Conservation (phyloP, 2,113 vertebrate genomes). For the Paratilapia polleni region DNA sequence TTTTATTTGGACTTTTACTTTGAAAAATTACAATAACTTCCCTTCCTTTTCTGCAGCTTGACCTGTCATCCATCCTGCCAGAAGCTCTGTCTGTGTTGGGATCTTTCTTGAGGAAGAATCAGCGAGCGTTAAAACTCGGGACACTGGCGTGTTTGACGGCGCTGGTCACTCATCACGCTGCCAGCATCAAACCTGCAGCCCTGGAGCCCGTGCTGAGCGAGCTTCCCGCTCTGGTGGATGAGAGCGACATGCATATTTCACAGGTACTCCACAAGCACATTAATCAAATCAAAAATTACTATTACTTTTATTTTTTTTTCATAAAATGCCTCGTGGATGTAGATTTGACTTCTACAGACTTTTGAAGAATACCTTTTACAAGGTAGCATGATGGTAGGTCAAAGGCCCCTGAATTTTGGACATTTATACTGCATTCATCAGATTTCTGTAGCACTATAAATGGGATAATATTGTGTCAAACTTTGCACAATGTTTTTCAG, state of each 20-base stretch:
- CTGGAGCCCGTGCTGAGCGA: constrained; percentile 84
- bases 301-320: background rate
- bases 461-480: too few species aligned
- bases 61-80: constrained; percentile 84
- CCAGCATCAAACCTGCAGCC: constrained; percentile 82
- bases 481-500: too few species aligned
- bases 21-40: background rate
- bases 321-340: too few species aligned
- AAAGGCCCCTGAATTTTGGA: too few species aligned
- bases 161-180: constrained; percentile 86
- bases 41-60: constrained; percentile 56
- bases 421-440: too few species aligned
- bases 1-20: background rate
- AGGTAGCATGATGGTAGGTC: too few species aligned
- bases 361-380: too few species aligned
- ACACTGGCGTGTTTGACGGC: constrained; percentile 86
- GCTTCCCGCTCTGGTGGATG: constrained; percentile 86
- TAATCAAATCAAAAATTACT: too few species aligned
- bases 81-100: constrained; percentile 88
- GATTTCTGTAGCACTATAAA: too few species aligned
- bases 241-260: constrained; percentile 92
- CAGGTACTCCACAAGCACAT: constrained; percentile 73
- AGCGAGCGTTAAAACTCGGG: constrained; percentile 87
- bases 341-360: too few species aligned
- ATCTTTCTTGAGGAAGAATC: constrained; percentile 93